Conservation (phyloP, 2,113 vertebrate species). For the Oxygymnocypris stewartii region DNA sequence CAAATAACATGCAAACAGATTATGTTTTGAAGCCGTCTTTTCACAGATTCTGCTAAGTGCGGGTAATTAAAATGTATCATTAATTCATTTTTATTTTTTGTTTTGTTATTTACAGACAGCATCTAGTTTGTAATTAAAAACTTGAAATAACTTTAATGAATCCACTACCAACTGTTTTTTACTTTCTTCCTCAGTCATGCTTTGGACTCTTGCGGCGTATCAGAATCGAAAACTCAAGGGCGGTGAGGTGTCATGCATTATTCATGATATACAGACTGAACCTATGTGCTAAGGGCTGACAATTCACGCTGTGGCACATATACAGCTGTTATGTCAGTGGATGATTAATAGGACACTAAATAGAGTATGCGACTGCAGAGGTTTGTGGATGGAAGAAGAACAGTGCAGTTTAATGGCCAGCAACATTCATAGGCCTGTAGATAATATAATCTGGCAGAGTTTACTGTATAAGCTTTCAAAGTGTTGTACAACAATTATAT, state of each 20-base stretch:
- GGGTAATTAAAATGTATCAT: neutral
- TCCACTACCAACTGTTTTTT: neutral
- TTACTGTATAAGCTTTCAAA: neutral
- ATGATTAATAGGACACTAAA: constrained; percentile 12
- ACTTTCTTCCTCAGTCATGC: neutral
- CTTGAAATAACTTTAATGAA: neutral
- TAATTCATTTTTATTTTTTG: neutral
- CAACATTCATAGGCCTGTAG: neutral
- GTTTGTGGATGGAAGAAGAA: neutral
- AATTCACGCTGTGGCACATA: constrained; percentile 16
- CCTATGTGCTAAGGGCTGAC: neutral
- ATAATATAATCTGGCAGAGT: neutral
- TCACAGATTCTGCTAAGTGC: neutral
- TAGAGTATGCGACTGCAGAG: neutral
- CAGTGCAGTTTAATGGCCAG: no score
- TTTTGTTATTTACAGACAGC: neutral
- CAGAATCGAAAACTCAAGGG: neutral
- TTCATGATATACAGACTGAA: neutral
- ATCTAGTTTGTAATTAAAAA: no score
- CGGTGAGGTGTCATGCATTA: neutral
- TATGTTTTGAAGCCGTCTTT: neutral
- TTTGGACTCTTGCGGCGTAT: neutral
- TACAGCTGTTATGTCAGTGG: constrained; percentile 23
- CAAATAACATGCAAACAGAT: neutral
- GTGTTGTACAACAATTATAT: neutral